Conservation (phyloP, 2,113 vertebrate genomes). For the Connochaetes taurinus region DNA sequence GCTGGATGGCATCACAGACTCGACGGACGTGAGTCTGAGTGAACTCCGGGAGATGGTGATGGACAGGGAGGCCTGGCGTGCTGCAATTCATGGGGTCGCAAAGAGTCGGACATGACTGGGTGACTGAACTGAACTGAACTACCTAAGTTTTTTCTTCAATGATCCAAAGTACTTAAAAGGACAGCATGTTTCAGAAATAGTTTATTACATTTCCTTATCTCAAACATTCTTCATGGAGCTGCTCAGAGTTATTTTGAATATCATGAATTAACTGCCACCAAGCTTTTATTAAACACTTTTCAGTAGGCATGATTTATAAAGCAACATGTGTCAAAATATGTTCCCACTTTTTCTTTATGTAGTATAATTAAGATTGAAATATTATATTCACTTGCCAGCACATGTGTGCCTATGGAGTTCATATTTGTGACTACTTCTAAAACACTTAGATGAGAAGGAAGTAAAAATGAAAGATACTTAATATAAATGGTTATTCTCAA, state of each 20-base stretch:
- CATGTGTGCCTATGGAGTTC: background rate
- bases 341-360: background rate
- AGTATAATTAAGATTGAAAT: slow-evolving; percentile 1
- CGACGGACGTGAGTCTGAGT: too few relatives aligned
- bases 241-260: background rate
- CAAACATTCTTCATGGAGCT: slow-evolving; percentile 7
- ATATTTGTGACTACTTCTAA: slow-evolving; percentile 19
- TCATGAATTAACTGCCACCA: background rate
- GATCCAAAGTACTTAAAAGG: background rate
- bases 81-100: too few relatives aligned
- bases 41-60: too few relatives aligned
- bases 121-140: too few relatives aligned
- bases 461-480: slow-evolving; percentile 34
- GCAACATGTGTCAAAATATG: background rate
- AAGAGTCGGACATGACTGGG: too few relatives aligned
- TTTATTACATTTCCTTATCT: slow-evolving; percentile 1
- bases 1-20: too few relatives aligned
- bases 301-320: slow-evolving; percentile 10
- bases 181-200: background rate
- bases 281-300: background rate
- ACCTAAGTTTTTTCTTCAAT: background rate
- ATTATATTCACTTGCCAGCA: background rate
- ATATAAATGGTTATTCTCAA: slow-evolving; percentile 47
- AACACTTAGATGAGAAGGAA: slow-evolving; percentile 34
- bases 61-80: too few relatives aligned